Evolutionary conservation across 2,888 invertebrate genomes (phyloP).

Genomic region (Halocaridina rubra): DNA sequence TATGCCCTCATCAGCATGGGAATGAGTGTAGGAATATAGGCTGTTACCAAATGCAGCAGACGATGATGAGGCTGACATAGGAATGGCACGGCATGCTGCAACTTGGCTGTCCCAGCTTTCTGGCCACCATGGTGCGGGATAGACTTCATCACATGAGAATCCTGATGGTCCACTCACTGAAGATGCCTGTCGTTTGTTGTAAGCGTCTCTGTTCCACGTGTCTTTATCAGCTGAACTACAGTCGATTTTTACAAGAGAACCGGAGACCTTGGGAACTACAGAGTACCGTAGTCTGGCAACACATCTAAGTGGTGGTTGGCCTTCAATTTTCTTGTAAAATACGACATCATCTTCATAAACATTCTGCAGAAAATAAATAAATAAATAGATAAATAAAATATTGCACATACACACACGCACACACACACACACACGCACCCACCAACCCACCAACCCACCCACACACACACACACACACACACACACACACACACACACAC

Average conservation of each 20-base stretch:
- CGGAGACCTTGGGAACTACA: not conserved
- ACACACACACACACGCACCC: not conserved
- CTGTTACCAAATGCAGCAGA: not conserved
- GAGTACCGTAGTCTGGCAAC: conserved; percentile 31
- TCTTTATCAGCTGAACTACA: conserved; percentile 3
- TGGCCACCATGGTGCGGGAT: conserved; percentile 41
- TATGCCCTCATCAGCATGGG: not conserved
- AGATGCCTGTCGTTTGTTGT: not conserved
- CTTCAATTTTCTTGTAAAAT: conserved; percentile 37
- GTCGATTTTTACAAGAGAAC: conserved; percentile 3
- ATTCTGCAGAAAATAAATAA: not conserved
- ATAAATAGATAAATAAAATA: not conserved
- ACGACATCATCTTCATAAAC: conserved; percentile 39
- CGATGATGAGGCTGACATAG: not conserved
- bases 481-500: not conserved
- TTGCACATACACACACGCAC: not conserved
- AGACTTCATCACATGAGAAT: conserved; percentile 21
- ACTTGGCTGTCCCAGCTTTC: conserved; percentile 31
- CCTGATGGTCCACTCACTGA: not conserved
- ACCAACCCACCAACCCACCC: too few relatives aligned
- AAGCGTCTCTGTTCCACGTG: not conserved
- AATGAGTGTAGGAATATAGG: not conserved
- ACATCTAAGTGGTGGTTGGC: conserved; percentile 1
- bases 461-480: too few relatives aligned
- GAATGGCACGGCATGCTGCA: not conserved